Percentiles rank a stretch among this genome's conserved stretches.
Conservation (phyloP, 2,797 vertebrate genomes). For the Lepus townsendii region DNA sequence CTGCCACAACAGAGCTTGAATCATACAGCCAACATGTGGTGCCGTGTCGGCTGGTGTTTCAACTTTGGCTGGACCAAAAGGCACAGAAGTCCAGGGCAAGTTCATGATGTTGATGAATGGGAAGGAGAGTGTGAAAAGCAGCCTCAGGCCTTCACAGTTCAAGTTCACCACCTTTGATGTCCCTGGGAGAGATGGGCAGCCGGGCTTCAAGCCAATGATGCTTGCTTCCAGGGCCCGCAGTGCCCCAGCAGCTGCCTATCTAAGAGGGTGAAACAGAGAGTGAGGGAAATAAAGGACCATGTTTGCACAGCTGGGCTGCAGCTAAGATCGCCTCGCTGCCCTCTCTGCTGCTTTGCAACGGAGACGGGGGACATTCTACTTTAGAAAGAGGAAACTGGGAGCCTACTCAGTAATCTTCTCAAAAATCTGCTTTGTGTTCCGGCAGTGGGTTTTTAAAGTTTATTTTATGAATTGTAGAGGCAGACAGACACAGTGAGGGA, state of each 20-base stretch:
- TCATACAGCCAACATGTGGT: background rate
- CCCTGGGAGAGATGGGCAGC: background rate
- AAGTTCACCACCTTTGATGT: background rate
- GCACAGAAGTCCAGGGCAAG: background rate
- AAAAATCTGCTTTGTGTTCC: background rate
- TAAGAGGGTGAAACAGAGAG: too few species aligned
- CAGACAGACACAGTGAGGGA: too few species aligned
- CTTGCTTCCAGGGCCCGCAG: accelerated
- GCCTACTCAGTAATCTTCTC: background rate
- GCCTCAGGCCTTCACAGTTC: background rate
- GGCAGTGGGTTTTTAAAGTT: background rate
- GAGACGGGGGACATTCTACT: background rate
- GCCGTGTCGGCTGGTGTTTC: background rate
- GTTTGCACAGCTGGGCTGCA: background rate
- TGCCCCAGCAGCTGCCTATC: too few species aligned
- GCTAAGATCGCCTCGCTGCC: background rate
- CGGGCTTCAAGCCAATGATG: background rate
- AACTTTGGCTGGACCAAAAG: background rate
- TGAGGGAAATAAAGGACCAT: too few species aligned
- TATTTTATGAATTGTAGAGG: too few species aligned
- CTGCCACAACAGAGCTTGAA: accelerated
- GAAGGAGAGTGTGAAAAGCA: background rate
- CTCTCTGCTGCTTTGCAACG: background rate
- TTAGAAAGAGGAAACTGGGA: background rate
- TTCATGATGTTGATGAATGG: background rate